Evolutionary conservation across 2,113 vertebrate genomes (phyloP).

Genomic region (Campylomormyrus tamandua): DNA sequence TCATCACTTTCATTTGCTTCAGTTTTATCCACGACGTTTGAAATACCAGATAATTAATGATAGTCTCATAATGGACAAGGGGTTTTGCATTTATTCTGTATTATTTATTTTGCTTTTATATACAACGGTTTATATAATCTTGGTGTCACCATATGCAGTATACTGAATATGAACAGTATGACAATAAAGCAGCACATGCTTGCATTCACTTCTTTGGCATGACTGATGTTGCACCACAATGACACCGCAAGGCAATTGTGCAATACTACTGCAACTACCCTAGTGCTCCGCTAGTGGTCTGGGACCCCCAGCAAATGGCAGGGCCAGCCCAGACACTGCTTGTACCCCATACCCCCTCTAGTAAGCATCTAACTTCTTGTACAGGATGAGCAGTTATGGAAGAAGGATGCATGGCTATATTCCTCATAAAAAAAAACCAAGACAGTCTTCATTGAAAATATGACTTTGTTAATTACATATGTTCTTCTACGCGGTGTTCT

Average conservation of each 20-base stretch:
- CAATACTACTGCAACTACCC: not conserved
- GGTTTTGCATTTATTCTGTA: not conserved
- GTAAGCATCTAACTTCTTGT: not conserved
- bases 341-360: not conserved
- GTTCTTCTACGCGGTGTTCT: not conserved
- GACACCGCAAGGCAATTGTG: not conserved
- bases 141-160: not conserved
- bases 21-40: too few relatives aligned
- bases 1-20: too few relatives aligned
- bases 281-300: not conserved
- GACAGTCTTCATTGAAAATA: not conserved
- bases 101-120: not conserved
- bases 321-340: not conserved
- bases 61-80: not conserved
- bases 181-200: not conserved
- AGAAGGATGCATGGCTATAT: not conserved
- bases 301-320: not conserved
- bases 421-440: not conserved
- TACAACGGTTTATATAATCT: not conserved
- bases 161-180: not conserved
- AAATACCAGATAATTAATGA: not conserved
- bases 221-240: not conserved
- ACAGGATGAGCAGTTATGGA: not conserved
- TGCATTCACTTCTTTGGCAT: not conserved
- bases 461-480: not conserved